A percentile compares a stretch with the other conserved stretches of the same genome.
Conservation (phyloP, 2,888 invertebrate genomes). For the Leistus spinibarbis region DNA sequence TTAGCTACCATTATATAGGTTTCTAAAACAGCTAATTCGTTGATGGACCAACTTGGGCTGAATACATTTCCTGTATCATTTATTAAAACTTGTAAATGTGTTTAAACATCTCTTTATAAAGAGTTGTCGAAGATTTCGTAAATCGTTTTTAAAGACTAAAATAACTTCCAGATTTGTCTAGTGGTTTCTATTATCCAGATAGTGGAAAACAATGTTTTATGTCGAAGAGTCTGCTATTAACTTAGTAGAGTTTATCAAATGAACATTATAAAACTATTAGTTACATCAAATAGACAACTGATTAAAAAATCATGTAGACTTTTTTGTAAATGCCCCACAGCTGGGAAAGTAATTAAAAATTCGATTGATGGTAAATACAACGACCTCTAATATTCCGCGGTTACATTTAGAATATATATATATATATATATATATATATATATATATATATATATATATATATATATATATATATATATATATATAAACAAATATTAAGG, state of each 20-base stretch:
- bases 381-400: not conserved
- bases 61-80: too few species aligned
- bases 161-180: not conserved
- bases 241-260: not conserved
- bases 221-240: not conserved
- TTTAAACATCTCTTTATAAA: too few species aligned
- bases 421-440: too few species aligned
- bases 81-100: too few species aligned
- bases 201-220: not conserved
- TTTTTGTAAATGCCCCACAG: not conserved
- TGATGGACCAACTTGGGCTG: too few species aligned
- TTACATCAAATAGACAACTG: not conserved
- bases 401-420: not conserved
- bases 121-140: too few species aligned
- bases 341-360: constrained; percentile 4
- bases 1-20: too few species aligned
- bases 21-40: not conserved
- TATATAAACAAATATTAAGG: too few species aligned
- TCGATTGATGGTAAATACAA: not conserved
- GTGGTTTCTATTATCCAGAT: not conserved
- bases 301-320: constrained; percentile 9
- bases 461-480: too few species aligned
- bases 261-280: constrained; percentile 8
- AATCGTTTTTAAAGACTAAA: too few species aligned
- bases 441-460: too few species aligned